Base-by-base conservation (phyloP, 92 coral and sea anemone genomes). In the Hydrozoanthus gracilis region DNA sequence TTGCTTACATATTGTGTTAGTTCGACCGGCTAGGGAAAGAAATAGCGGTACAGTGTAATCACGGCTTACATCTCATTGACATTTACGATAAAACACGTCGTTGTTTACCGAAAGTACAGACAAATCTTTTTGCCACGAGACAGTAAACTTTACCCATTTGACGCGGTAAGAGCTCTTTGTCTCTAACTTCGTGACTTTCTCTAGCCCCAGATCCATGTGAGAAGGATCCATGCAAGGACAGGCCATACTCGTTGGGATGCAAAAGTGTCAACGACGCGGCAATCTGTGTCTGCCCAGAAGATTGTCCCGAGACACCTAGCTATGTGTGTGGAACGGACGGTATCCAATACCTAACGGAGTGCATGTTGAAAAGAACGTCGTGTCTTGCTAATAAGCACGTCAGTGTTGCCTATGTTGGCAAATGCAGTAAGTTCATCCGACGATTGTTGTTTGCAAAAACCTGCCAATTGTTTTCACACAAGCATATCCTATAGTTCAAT, bases 291-390 rank as follows among this genome's bases (percentile, higher is more conserved):
- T 80, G 85, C n/a, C 85, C 85, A 8, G 72, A 48, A 16, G 20
- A 80, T 20, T 80, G 85, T 16, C 62, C 85, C 20, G 12, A 62
- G 75, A 80, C 39, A 3, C 75, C 85, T 47, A 80, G 47, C 61
- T 80, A 48, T 66, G 85, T 80, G 74, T 80, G 85, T 47, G 85
- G 85, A 51, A 80, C 73, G 18, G 85, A 80, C 46, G 85, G 85
- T 39, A 5, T 64, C 5, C 85, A 80, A 48, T 80, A 80, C 18
- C 27, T 47, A 27, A 46, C 85, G n/a, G 85, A 65, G 20, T 80
- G 85, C 61, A 65, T 65, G 85, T 70, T 80, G 75, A 65, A 80
- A 51, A 48, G 75, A 80, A 64, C 61, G 18, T 65, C 85, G 48
- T 80, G 85, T 80, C 85, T 65, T 51, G 49, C 75, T 4, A 67